Base-by-base conservation (phyloP, 1,140 invertebrate species). In the Araneus ventricosus region DNA sequence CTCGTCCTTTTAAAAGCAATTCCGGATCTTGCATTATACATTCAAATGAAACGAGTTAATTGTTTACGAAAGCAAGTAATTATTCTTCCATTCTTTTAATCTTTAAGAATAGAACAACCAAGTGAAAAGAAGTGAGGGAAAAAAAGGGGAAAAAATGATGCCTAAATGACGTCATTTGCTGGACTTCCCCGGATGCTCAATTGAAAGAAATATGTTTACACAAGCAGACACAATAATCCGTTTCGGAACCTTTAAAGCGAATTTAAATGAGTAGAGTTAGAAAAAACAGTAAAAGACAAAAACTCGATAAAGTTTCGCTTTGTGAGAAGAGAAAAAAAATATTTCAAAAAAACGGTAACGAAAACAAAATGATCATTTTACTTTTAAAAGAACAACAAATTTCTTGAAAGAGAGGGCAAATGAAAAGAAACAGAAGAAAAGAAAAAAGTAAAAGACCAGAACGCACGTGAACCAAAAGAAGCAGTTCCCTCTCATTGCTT, bases 361-460 rank as follows among this genome's bases (percentile, higher is more conserved):
- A 90, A 90, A 90, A 90, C 70, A 90, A 90, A 90, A 59, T 80
- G 88, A 80, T 90, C 88, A 41, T 57, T 80, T 90, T 80, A 59
- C 27, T 90, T 80, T 39, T 30, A 90, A 90, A 90, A 90, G 88
- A 90, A 80, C 88, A 90, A 90, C 88, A 90, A 79, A 90, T 79
- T 80, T 57, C 88, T 90, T 79, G 24, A 80, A 61, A 88, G 86
- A 82, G 80, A 67, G 61, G 34, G 84, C 27, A 61, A 86, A 86
- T 27, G n/a, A 67, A 88, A 41, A 82, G 5, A 39, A 37, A 37
- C 7, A 24, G 8, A 24, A n/a, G 10, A n/a, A 67, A 67, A 67
- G 34, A 30, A 52, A 59, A 86, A 57, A 27, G 22, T 75, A 41
- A 17, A 45, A 39, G 27, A 70, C n/a, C 61, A 88, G 39, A 90